Evolutionary conservation across 2,888 invertebrate genomes (phyloP), one percentile per base, ranked within the genome.

Genomic region (Autographa pulchrina): DNA sequence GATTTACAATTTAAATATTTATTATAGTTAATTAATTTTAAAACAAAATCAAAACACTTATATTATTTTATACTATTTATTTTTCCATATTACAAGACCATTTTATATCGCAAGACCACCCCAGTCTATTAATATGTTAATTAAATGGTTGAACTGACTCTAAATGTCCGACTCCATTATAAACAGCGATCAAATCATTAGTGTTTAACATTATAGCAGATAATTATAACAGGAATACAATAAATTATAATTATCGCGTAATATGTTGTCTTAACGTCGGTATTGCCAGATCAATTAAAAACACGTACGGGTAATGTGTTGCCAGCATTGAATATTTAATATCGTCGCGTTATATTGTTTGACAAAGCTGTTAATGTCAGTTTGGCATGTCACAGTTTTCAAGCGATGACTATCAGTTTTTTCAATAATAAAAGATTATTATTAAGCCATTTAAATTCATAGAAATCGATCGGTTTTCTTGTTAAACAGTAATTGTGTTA

Each of bases 321-420:
- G 91, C 90, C 87, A 89, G 85, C 77, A 74, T 75, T 92, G 89
- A 93, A 94, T 94, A 92, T 92, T 94, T 92, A 85, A 94, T 93
- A 86, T 84, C 81, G 77, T 77, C 86, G 89, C 86, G 91, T 91
- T 91, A 91, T 92, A 89, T 87, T 93, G 93, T 93, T 94, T 93
- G 93, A 92, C 93, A 92, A 87, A 93, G 92, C 90, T 94, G 94
- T 94, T 95, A 95, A 96, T 96, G 94, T 92, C 89, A 87, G 85
- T 92, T 92, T 95, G 91, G 95, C 95, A 96, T 95, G 95, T 94
- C 92, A 94, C 90, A 84, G 85, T 82, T 73, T 72, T 82, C 77
- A 77, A 52, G 43, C 70, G 92, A 92, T 92, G 67, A 43, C 81
- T 91, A 92, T 93, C 92, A 69, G 56, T 74, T 75, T 78, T 78